These are phyloP conservation scores for Stigmatopora nigra DNA, from an alignment of 2,113 vertebrate genomes.

Conservation along the genomic window DNA sequence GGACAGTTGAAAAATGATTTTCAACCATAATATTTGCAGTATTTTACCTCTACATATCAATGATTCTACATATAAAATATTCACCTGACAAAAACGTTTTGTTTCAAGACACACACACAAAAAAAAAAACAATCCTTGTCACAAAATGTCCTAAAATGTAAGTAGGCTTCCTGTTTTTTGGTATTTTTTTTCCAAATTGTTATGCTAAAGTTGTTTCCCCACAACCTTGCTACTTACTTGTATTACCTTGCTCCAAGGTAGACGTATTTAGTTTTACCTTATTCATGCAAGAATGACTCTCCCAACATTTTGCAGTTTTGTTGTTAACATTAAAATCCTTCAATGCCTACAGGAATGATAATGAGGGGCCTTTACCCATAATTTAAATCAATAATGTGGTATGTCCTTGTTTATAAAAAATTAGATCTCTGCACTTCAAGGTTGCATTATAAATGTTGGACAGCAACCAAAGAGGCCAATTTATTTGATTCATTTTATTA, in stretches of 20 bases:
- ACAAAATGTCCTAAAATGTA: too few relatives aligned
- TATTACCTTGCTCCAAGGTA: neutral
- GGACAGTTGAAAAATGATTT: too few relatives aligned
- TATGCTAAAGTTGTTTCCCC: neutral
- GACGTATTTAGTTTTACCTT: neutral
- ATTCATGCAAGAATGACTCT: neutral
- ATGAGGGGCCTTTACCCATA: neutral
- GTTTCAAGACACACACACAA: too few relatives aligned
- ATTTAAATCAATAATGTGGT: neutral
- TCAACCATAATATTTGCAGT: too few relatives aligned
- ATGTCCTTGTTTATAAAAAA: neutral
- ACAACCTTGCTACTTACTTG: neutral
- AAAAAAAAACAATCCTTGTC: too few relatives aligned
- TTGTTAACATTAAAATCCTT: neutral
- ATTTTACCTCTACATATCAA: too few relatives aligned
- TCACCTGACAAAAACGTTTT: too few relatives aligned
- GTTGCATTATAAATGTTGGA: neutral
- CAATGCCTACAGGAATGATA: neutral
- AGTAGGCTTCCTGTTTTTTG: too few relatives aligned
- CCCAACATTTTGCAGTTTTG: neutral
- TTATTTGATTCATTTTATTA: neutral
- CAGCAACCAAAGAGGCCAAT: neutral
- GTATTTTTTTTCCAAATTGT: too few relatives aligned
- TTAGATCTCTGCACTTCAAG: neutral
- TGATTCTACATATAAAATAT: too few relatives aligned